Conservation (phyloP, 1,140 invertebrate species). For the Fragariocoptes setiger region DNA sequence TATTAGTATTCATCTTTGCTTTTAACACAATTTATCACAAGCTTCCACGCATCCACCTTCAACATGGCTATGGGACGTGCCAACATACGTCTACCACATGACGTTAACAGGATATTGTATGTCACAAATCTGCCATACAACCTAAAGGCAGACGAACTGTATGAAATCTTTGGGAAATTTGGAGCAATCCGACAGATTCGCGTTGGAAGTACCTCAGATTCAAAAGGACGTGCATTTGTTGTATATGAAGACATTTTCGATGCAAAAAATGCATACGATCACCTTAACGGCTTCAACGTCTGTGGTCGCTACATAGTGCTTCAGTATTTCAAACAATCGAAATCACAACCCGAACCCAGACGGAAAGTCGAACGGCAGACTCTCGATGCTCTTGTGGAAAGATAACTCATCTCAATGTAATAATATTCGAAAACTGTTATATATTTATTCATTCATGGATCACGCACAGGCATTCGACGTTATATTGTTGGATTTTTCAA, state of each 20-base stretch:
- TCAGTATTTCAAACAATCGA: slow-evolving; percentile 35
- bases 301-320: slow-evolving; percentile 94
- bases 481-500: too few relatives aligned
- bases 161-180: slow-evolving; percentile 99
- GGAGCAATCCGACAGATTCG: slow-evolving; percentile 91
- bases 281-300: slow-evolving; percentile 93
- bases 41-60: too few relatives aligned
- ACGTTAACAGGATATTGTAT: slow-evolving; percentile 90
- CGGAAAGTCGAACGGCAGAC: too few relatives aligned
- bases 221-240: slow-evolving; percentile 89
- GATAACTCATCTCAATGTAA: too few relatives aligned
- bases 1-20: too few relatives aligned
- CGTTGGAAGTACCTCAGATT: slow-evolving; percentile 88
- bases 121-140: slow-evolving; percentile 93
- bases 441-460: too few relatives aligned
- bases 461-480: too few relatives aligned
- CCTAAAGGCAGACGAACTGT: slow-evolving; percentile 99
- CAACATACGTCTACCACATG: slow-evolving; percentile 76
- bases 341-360: too few relatives aligned
- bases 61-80: not conserved
- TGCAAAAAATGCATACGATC: slow-evolving; percentile 97
- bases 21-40: too few relatives aligned
- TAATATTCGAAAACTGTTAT: too few relatives aligned
- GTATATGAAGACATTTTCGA: slow-evolving; percentile 99
- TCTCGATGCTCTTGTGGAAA: too few relatives aligned